Percentiles rank a stretch among this genome's conserved stretches.
phyloP scores from a whole-genome alignment of 2,888 invertebrate species.

The Drosophila anomelani region DNA sequence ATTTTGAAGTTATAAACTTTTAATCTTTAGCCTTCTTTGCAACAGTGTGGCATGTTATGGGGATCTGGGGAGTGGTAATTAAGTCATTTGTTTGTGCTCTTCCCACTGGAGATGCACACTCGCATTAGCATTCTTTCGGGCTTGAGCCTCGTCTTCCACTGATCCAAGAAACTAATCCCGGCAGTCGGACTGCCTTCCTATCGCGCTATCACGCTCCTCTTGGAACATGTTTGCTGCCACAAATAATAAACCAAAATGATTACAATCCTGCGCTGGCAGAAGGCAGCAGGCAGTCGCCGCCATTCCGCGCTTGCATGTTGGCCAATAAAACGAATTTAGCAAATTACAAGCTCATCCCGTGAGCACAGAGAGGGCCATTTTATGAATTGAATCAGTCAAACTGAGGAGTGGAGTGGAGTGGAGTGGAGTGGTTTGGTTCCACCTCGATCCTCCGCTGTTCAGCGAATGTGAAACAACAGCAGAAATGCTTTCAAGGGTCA shows the following conservation, averaged over 20 bases:
- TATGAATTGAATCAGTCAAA: conserved; percentile 82
- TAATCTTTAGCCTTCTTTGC: neutral
- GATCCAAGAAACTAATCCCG: conserved; percentile 36
- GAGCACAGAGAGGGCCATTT: conserved; percentile 59
- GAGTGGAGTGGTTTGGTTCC: conserved; percentile 18
- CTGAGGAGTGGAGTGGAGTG: conserved; percentile 47
- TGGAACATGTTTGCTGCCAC: conserved; percentile 63
- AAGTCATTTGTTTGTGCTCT: conserved; percentile 72
- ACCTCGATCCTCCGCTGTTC: neutral
- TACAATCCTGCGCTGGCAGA: conserved; percentile 56
- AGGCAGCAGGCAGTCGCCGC: conserved; percentile 21
- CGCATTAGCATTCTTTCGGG: conserved; percentile 36
- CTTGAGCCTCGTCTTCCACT: neutral
- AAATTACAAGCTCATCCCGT: conserved; percentile 77
- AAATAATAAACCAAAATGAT: conserved; percentile 79
- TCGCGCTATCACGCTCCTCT: conserved; percentile 34
- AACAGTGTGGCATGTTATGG: conserved; percentile 6
- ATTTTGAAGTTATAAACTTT: neutral
- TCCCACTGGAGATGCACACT: conserved; percentile 37
- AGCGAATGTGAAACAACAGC: conserved; percentile 63
- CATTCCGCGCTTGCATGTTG: conserved; percentile 71
- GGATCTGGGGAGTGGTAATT: conserved; percentile 57
- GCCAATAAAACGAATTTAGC: conserved; percentile 79
- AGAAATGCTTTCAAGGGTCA: conserved; percentile 71
- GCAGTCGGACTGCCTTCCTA: conserved; percentile 28